Evolutionary conservation across 2,888 invertebrate species (phyloP).

Genomic region (Sericinus montela): DNA sequence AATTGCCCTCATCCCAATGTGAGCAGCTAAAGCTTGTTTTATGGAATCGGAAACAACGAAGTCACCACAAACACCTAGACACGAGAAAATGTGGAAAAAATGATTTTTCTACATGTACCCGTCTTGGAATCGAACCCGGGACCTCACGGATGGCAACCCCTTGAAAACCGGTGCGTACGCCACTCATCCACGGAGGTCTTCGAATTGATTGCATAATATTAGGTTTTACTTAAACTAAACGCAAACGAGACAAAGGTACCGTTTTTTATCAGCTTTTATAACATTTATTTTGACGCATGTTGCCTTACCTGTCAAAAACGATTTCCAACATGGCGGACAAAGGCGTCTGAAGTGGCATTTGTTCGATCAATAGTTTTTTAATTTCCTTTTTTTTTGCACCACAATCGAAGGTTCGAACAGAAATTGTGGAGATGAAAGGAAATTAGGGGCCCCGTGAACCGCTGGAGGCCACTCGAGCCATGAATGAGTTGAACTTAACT

Average conservation of each 20-base stretch:
- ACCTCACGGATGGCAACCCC: no score
- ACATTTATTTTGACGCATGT: slow-evolving; percentile 20
- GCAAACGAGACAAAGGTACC: slow-evolving; percentile 1
- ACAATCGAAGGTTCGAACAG: slow-evolving; percentile 58
- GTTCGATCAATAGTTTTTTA: slow-evolving; percentile 69
- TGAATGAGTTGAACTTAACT: slow-evolving; percentile 69
- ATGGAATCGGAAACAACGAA: no score
- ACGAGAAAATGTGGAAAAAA: no score
- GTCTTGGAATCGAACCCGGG: no score
- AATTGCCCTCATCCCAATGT: no score
- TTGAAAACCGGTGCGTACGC: no score
- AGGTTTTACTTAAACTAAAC: not conserved
- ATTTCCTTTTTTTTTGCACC: slow-evolving; percentile 58
- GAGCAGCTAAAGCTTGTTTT: no score
- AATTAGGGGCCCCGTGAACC: slow-evolving; percentile 55
- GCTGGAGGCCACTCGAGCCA: slow-evolving; percentile 61
- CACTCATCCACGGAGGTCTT: no score
- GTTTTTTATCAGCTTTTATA: slow-evolving; percentile 11
- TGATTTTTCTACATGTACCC: no score
- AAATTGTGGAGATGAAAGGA: slow-evolving; percentile 69
- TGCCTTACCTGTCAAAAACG: slow-evolving; percentile 50
- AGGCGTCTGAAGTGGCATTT: slow-evolving; percentile 69
- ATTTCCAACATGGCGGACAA: slow-evolving; percentile 73
- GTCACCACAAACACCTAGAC: no score
- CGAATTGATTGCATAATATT: no score